Evolutionary conservation across 2,113 vertebrate genomes (phyloP).

Genomic region (Oenanthe melanoleuca): DNA sequence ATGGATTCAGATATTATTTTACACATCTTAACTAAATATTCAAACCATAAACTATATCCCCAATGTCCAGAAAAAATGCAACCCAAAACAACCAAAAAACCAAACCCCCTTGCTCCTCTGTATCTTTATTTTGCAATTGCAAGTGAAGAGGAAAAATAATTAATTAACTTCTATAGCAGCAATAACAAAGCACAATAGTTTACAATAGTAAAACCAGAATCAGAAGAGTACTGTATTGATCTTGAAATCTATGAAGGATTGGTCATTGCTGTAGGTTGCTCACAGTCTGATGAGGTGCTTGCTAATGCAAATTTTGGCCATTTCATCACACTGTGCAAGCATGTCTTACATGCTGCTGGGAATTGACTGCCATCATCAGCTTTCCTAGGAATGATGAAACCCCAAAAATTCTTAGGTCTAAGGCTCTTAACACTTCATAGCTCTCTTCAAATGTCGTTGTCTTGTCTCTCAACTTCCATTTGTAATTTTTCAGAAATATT

Average conservation of each 20-base stretch:
- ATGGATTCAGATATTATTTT: background rate
- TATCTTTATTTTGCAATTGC: background rate
- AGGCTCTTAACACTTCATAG: background rate
- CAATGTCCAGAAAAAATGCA: background rate
- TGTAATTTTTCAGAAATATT: background rate
- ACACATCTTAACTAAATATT: background rate
- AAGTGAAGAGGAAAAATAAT: background rate
- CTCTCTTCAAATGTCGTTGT: background rate
- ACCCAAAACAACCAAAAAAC: background rate
- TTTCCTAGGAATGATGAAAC: background rate
- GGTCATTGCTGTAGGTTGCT: background rate
- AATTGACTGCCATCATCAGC: background rate
- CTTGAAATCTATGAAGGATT: background rate
- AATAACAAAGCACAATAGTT: background rate
- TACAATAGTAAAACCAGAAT: background rate
- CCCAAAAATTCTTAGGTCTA: background rate
- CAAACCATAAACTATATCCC: background rate
- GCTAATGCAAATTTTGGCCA: background rate
- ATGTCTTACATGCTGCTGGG: background rate
- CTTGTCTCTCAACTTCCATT: background rate
- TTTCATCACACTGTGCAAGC: background rate
- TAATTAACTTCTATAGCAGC: background rate
- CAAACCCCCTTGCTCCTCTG: accelerated
- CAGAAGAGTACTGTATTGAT: background rate
- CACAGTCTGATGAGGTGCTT: background rate